These are phyloP conservation scores for Drosophila prostipennis DNA, from an alignment of 2,888 invertebrate species.

Conservation along the genomic window DNA sequence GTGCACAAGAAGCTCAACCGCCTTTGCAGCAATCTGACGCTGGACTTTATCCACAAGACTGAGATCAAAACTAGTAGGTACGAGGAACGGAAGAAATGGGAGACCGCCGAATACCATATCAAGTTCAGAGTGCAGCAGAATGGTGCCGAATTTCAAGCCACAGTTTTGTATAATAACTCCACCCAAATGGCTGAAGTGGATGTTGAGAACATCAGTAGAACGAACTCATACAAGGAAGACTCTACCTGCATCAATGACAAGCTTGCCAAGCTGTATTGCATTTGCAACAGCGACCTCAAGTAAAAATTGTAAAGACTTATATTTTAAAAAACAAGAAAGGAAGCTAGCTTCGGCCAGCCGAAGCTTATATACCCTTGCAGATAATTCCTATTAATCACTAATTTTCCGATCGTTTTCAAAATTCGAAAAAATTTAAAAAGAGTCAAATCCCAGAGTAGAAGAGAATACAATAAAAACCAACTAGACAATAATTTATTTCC, in stretches of 20 bases:
- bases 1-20: conserved; percentile 44
- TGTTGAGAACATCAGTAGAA: conserved; percentile 86
- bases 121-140: conserved; percentile 88
- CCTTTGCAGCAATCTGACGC: conserved; percentile 48
- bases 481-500: too few species aligned
- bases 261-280: conserved; percentile 51
- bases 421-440: too few species aligned
- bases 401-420: too few species aligned
- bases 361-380: too few species aligned
- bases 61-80: conserved; percentile 26
- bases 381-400: too few species aligned
- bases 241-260: conserved; percentile 84
- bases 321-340: too few species aligned
- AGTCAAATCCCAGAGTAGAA: too few species aligned
- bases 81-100: background rate
- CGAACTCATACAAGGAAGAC: conserved; percentile 85
- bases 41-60: conserved; percentile 32
- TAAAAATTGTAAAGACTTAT: too few species aligned
- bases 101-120: conserved; percentile 71
- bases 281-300: too few species aligned
- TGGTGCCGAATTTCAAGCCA: conserved; percentile 88
- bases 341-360: too few species aligned
- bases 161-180: conserved; percentile 84
- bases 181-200: conserved; percentile 83
- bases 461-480: too few species aligned